Evolutionary conservation across 2,797 vertebrate species (phyloP).

Genomic region (Lepus oiostolus): DNA sequence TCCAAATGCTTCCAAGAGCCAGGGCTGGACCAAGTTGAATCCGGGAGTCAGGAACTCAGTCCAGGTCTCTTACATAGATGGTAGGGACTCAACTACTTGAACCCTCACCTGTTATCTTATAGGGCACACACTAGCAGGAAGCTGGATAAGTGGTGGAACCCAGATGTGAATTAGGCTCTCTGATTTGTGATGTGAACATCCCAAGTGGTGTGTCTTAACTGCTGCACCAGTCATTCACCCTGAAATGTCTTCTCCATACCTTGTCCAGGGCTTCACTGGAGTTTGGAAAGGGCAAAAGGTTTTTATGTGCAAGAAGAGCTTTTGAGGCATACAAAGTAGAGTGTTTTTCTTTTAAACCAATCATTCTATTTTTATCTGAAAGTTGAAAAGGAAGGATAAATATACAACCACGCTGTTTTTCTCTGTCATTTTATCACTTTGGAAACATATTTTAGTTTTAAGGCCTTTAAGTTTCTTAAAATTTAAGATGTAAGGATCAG

Average conservation of each 20-base stretch:
- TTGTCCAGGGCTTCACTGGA: background rate
- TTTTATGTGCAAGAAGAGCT: background rate
- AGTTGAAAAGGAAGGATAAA: slow-evolving; percentile 13
- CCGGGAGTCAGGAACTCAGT: no score
- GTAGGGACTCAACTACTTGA: no score
- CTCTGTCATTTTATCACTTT: background rate
- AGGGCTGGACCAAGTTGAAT: no score
- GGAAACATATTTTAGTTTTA: background rate
- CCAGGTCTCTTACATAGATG: no score
- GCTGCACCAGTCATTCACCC: no score
- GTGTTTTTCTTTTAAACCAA: background rate
- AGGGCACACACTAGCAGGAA: no score
- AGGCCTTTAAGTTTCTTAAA: background rate
- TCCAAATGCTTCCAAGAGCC: no score
- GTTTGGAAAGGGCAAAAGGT: background rate
- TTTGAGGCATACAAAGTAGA: background rate
- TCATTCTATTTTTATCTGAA: slow-evolving; percentile 33
- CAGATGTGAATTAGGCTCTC: no score
- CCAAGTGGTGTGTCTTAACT: no score
- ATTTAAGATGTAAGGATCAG: background rate
- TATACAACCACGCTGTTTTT: background rate
- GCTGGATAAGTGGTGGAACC: no score
- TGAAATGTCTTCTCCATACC: background rate
- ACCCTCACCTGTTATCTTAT: no score
- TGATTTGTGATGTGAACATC: no score